These are phyloP conservation scores for Podarcis siculus DNA, from an alignment of 2,797 vertebrate genomes.

Conservation along the genomic window DNA sequence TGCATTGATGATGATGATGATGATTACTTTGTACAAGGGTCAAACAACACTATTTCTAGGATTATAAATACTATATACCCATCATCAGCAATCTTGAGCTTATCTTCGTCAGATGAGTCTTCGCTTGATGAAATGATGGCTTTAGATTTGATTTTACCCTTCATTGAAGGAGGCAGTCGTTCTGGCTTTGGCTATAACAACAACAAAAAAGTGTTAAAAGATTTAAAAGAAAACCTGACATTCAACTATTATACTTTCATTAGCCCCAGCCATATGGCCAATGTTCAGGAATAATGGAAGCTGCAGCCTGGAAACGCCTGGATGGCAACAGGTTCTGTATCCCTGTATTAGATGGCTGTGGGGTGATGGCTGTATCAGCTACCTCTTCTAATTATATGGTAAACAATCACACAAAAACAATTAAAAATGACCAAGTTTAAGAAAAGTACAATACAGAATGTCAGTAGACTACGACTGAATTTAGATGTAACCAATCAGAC, in stretches of 20 bases:
- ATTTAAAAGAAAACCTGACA: neutral
- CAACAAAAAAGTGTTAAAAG: neutral
- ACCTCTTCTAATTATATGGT: neutral
- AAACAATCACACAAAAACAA: neutral
- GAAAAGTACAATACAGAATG: neutral
- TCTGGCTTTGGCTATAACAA: constrained; percentile 84
- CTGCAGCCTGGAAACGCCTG: too few relatives aligned
- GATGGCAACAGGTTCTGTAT: too few relatives aligned
- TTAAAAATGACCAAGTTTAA: neutral
- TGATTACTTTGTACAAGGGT: neutral
- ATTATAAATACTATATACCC: constrained; percentile 79
- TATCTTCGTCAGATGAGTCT: constrained; percentile 96
- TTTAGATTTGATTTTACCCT: constrained; percentile 99
- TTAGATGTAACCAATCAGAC: neutral
- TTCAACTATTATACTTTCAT: neutral
- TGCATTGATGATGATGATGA: too few relatives aligned
- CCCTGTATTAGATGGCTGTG: neutral
- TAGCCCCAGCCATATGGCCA: too few relatives aligned
- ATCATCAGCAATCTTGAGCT: constrained; percentile 97
- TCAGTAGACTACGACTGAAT: neutral
- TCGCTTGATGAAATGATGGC: constrained; percentile 99
- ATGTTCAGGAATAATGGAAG: too few relatives aligned
- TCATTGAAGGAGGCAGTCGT: constrained; percentile 93
- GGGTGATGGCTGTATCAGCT: neutral
- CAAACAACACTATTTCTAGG: neutral